phyloP scores from a whole-genome alignment of 1,140 invertebrate species.

The Triops longicaudatus region DNA sequence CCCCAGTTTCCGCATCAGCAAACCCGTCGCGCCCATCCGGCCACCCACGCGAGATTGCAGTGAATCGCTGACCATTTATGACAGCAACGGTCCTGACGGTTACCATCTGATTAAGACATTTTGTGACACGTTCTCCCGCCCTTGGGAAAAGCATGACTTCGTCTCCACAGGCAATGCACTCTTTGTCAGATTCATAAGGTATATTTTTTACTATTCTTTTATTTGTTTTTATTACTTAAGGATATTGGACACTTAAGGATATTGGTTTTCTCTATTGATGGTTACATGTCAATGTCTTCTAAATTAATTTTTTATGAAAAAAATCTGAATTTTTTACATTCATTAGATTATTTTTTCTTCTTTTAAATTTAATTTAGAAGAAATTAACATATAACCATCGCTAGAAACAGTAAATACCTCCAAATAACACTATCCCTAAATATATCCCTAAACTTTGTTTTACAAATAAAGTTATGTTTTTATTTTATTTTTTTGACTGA shows the following conservation, averaged over 20 bases:
- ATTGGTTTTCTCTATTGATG: no score
- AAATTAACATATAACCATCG: no score
- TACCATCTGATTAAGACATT: conserved; percentile 82
- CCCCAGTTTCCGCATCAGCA: conserved; percentile 78
- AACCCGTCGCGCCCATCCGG: conserved; percentile 64
- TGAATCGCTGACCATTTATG: conserved; percentile 78
- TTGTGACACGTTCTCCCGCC: conserved; percentile 81
- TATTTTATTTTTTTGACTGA: no score
- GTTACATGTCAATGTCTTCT: no score
- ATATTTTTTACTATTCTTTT: neutral
- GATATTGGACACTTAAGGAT: neutral
- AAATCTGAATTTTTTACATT: no score
- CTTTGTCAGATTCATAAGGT: conserved; percentile 50
- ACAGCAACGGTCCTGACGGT: conserved; percentile 72
- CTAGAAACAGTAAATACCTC: no score
- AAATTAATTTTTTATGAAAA: no score
- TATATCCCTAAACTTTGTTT: no score
- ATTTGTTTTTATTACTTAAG: neutral
- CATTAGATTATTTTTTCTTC: no score
- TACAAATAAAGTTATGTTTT: no score
- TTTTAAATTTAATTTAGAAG: no score
- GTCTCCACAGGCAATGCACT: conserved; percentile 74
- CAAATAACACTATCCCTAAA: no score
- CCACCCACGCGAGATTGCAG: conserved; percentile 69
- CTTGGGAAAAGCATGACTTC: conserved; percentile 85